These are phyloP conservation scores for Lacerta agilis DNA, from an alignment of 2,797 vertebrate genomes.

Conservation along the genomic window DNA sequence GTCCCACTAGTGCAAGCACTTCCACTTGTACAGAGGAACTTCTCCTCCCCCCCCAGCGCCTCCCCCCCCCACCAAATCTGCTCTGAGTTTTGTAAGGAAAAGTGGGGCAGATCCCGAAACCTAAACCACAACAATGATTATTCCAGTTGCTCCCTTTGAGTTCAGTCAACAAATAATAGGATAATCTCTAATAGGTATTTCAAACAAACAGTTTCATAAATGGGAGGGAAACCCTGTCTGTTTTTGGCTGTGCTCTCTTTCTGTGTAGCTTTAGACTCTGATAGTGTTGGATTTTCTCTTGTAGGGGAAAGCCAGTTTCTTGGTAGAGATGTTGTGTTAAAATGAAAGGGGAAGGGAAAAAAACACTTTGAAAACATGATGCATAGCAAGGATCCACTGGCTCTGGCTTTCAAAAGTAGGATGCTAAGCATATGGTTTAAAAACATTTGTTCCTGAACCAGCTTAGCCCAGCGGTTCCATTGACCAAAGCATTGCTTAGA, in stretches of 20 bases:
- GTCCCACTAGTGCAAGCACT: too few species aligned
- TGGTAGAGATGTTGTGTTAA: background rate
- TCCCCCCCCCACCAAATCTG: background rate
- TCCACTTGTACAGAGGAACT: too few species aligned
- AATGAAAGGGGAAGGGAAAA: background rate
- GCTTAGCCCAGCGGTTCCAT: too few species aligned
- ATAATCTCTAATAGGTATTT: background rate
- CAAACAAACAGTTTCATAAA: background rate
- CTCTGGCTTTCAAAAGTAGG: conserved; percentile 8
- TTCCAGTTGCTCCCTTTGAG: background rate
- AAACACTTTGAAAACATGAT: conserved; percentile 4
- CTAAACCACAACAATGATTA: background rate
- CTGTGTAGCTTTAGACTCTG: background rate
- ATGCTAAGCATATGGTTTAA: background rate
- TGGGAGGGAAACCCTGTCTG: too few species aligned
- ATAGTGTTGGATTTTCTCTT: conserved; percentile 1
- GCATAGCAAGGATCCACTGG: background rate
- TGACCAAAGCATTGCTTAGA: too few species aligned
- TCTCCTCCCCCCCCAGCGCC: too few species aligned
- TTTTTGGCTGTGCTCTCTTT: background rate
- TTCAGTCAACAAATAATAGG: background rate
- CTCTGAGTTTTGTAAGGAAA: background rate
- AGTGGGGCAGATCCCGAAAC: background rate
- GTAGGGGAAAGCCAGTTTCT: background rate
- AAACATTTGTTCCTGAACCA: background rate